Evolutionary conservation across 2,888 invertebrate genomes (phyloP).

Genomic region (Anticlea derivata): DNA sequence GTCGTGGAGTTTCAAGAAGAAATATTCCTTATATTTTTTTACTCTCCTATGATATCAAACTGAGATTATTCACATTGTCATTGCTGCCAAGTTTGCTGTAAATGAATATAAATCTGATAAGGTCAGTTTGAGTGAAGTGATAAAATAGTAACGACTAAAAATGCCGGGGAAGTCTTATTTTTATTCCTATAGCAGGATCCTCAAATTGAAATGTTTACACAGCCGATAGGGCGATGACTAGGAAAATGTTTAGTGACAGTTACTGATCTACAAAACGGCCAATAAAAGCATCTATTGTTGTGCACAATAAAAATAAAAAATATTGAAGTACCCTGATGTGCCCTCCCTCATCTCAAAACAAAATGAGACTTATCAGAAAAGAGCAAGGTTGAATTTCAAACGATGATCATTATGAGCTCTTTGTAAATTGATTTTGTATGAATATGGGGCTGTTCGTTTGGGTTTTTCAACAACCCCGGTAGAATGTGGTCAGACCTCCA

Average conservation of each 20-base stretch:
- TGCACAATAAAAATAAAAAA: slow-evolving; percentile 40
- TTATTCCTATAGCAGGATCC: background rate
- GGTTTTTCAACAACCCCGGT: slow-evolving; percentile 42
- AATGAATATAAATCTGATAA: no score
- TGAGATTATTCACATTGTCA: no score
- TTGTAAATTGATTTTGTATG: slow-evolving; percentile 52
- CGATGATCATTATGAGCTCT: slow-evolving; percentile 15
- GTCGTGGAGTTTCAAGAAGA: no score
- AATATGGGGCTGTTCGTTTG: slow-evolving; percentile 46
- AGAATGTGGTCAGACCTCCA: slow-evolving; percentile 53
- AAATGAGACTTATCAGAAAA: slow-evolving; percentile 29
- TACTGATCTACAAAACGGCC: slow-evolving; percentile 74
- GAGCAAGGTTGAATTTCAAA: slow-evolving; percentile 39
- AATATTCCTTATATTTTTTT: no score
- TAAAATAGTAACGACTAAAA: no score
- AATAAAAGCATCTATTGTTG: slow-evolving; percentile 73
- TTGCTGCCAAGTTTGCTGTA: no score
- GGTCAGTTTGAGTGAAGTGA: no score
- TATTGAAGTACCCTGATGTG: background rate
- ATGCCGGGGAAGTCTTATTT: background rate
- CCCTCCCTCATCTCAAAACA: slow-evolving; percentile 14
- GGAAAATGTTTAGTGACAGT: slow-evolving; percentile 67
- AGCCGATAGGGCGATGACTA: slow-evolving; percentile 68
- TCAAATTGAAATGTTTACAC: slow-evolving; percentile 63
- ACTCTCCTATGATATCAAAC: no score